Conservation (phyloP, 2,113 vertebrate species). For the Peromyscus polionotus region DNA sequence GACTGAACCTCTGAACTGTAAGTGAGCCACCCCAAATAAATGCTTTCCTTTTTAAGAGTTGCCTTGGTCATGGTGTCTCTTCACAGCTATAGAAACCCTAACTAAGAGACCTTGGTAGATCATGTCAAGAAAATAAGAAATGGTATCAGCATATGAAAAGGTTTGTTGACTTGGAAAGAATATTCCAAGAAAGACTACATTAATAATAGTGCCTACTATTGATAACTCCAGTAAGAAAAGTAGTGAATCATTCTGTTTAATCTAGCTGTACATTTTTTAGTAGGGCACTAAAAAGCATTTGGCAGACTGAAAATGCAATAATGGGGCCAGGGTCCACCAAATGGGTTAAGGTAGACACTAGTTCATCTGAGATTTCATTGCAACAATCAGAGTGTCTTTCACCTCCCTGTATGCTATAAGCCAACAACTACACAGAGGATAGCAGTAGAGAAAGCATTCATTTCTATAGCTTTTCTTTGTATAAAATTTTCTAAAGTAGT, state of each 20-base stretch:
- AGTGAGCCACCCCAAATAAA: neutral
- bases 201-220: neutral
- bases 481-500: neutral
- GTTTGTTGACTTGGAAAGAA: neutral
- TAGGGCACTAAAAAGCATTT: neutral
- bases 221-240: neutral
- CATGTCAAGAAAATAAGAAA: neutral
- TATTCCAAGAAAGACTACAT: neutral
- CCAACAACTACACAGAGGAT: neutral
- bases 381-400: neutral
- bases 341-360: neutral
- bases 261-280: neutral
- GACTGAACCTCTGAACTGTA: neutral
- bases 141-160: neutral
- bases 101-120: neutral
- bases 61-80: neutral
- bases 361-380: neutral
- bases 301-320: neutral
- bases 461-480: neutral
- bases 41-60: neutral
- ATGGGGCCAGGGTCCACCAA: neutral
- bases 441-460: neutral
- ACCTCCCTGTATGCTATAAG: neutral
- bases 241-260: neutral
- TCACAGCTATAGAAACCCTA: too few relatives aligned